Base-by-base conservation (phyloP, 2,888 invertebrate genomes). In the Pollenia griseotomentosa region DNA sequence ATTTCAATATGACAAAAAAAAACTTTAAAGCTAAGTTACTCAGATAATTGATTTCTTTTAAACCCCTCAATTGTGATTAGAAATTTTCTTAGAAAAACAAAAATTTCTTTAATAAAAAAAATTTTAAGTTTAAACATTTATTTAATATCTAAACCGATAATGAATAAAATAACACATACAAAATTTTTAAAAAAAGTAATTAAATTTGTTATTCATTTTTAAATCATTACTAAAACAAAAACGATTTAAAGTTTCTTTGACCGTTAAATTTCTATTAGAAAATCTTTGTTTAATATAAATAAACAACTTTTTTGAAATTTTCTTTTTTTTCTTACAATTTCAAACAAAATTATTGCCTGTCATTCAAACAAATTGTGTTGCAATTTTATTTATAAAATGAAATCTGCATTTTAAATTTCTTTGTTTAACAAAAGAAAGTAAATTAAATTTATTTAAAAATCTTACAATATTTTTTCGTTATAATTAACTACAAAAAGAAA, bases 401-500 rank as follows among this genome's bases (percentile, higher is more conserved):
- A 23, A 33, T 44, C 16, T 8, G 40, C 33, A 8, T 63, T 19
- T 19, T 7, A 8, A 44, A 40, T 57, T 48, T 8, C n/a, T 59
- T 57, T 59, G 23, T 14, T 19, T 2, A 59, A 70, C 48, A 70
- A 23, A 79, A 51, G 19, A 48, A 51, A 70, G 51, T 59, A 19
- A 42, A 68, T 12, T 9, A 16, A 68, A 65, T 55, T 53, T n/a
- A 57, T 57, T 57, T 46, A 2, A n/a, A 33, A 55, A 33, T 77
- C 57, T 66, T 55, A 65, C 33, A 57, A 66, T 46, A 66, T 78
- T 55, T 46, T 77, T 16, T n/a, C 46, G 53, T 65, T 46, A 46
- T 46, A 57, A 57, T 48, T 59, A 44, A 23, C 8, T 6, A 55
- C 6, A 33, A 33, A 33, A 33, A 70, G 51, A 16, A 5, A 42